Evolutionary conservation across 1,140 invertebrate genomes (phyloP).

Genomic region (Drosophila tropicalis): DNA sequence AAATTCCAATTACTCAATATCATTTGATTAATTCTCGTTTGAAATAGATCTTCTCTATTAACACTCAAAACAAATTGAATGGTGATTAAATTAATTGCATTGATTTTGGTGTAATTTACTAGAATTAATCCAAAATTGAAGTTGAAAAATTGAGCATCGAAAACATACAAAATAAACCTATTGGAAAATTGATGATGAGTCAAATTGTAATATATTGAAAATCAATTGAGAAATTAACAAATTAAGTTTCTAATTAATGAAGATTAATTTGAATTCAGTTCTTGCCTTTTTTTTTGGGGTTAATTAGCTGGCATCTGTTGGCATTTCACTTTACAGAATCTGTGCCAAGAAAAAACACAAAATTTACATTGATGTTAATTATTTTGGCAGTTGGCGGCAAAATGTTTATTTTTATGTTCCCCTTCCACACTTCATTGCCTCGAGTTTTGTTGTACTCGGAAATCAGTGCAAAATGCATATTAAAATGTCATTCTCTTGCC

Average conservation of each 20-base stretch:
- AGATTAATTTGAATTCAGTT: neutral
- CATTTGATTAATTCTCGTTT: neutral
- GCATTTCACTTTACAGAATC: conserved; percentile 7
- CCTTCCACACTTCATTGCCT: conserved; percentile 5
- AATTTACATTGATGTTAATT: conserved; percentile 12
- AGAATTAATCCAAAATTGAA: neutral
- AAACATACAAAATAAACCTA: neutral
- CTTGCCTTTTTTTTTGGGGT: neutral
- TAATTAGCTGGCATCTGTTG: conserved; percentile 2
- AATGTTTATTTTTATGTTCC: conserved; percentile 62
- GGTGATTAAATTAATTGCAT: neutral
- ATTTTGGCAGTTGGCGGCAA: conserved; percentile 56
- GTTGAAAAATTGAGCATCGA: neutral
- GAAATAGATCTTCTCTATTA: neutral
- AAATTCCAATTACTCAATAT: neutral
- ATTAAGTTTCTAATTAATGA: conserved; percentile 8
- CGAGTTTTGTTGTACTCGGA: conserved; percentile 34
- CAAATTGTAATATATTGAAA: neutral
- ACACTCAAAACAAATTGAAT: neutral
- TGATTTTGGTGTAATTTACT: neutral
- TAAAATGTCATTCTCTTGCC: conserved; percentile 57
- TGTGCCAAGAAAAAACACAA: neutral
- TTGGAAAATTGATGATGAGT: no score
- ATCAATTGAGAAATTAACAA: neutral
- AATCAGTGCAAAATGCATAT: conserved; percentile 72